Percentiles rank a stretch among this genome's conserved stretches.
phyloP scores from a whole-genome alignment of 2,797 vertebrate species.

The Oreortyx pictus region DNA sequence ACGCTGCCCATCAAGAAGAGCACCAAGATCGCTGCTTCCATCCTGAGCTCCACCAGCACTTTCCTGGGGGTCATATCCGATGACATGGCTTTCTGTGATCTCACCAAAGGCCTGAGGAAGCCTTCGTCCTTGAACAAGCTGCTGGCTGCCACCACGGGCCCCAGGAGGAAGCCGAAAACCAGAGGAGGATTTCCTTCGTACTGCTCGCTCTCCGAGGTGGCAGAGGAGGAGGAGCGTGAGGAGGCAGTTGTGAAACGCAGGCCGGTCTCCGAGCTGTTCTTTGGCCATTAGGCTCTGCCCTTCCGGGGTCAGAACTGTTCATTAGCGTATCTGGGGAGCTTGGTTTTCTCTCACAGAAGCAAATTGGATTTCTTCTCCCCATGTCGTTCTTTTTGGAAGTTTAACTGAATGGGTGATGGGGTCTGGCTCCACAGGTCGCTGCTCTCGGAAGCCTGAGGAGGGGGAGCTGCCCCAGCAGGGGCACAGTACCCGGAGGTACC shows the following conservation, averaged over 20 bases:
- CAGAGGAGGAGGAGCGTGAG: slow-evolving; percentile 70
- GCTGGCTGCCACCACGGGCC: slow-evolving; percentile 80
- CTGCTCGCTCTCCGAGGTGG: slow-evolving; percentile 69
- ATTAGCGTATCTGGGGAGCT: not conserved
- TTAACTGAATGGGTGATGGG: not conserved
- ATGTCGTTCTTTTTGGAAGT: not conserved
- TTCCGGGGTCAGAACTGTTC: not conserved
- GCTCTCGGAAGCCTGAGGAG: not conserved
- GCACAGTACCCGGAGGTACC: fast-evolving
- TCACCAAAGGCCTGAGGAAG: slow-evolving; percentile 82
- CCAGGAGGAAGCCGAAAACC: slow-evolving; percentile 84
- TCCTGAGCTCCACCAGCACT: slow-evolving; percentile 81
- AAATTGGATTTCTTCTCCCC: not conserved
- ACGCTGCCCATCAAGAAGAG: slow-evolving; percentile 46
- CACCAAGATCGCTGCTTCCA: slow-evolving; percentile 77
- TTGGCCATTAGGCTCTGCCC: slow-evolving; percentile 56
- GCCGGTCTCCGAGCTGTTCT: slow-evolving; percentile 77
- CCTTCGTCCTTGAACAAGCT: slow-evolving; percentile 86
- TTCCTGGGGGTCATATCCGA: slow-evolving; percentile 83
- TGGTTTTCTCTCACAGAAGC: not conserved
- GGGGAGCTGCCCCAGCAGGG: not conserved
- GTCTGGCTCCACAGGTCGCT: not conserved
- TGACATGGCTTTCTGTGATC: slow-evolving; percentile 82
- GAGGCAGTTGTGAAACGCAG: slow-evolving; percentile 69
- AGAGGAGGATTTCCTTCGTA: slow-evolving; percentile 77